phyloP scores from a whole-genome alignment of 2,797 vertebrate genomes.

The Notolepis coatsorum region DNA sequence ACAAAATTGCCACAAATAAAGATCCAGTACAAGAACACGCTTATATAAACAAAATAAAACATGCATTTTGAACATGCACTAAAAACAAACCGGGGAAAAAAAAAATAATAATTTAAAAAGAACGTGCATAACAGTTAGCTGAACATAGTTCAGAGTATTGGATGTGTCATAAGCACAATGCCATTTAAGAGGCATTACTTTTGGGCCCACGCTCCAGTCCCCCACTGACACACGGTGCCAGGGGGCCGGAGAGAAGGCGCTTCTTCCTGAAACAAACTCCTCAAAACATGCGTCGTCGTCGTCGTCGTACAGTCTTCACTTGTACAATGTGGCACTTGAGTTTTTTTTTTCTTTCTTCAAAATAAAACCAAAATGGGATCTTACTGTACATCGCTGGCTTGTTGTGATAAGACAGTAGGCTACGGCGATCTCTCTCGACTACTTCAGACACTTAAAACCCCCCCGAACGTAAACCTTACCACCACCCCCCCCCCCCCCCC shows the following conservation, averaged over 20 bases:
- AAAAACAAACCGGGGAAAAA: conserved; percentile 26
- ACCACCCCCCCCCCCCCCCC: too few species aligned
- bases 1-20: background rate
- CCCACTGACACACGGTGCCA: conserved; percentile 91
- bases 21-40: background rate
- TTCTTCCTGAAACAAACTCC: conserved; percentile 74
- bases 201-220: conserved; percentile 89
- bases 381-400: conserved; percentile 46
- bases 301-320: conserved; percentile 32
- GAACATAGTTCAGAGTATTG: conserved; percentile 99
- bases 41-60: conserved; percentile 44
- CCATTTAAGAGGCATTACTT: conserved; percentile 96
- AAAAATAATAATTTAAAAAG: conserved; percentile 48
- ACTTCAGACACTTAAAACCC: background rate
- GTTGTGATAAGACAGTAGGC: conserved; percentile 30
- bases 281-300: conserved; percentile 36
- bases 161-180: conserved; percentile 97
- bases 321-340: conserved; percentile 51
- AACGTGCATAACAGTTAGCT: conserved; percentile 90
- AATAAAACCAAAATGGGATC: conserved; percentile 58
- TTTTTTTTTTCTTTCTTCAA: too few species aligned
- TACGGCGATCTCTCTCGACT: conserved; percentile 24
- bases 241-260: conserved; percentile 90
- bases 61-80: conserved; percentile 35
- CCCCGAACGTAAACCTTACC: too few species aligned